Evolutionary conservation across 2,888 invertebrate species (phyloP), one percentile per base, ranked within the genome.

Genomic region (Drosophila rellima): DNA sequence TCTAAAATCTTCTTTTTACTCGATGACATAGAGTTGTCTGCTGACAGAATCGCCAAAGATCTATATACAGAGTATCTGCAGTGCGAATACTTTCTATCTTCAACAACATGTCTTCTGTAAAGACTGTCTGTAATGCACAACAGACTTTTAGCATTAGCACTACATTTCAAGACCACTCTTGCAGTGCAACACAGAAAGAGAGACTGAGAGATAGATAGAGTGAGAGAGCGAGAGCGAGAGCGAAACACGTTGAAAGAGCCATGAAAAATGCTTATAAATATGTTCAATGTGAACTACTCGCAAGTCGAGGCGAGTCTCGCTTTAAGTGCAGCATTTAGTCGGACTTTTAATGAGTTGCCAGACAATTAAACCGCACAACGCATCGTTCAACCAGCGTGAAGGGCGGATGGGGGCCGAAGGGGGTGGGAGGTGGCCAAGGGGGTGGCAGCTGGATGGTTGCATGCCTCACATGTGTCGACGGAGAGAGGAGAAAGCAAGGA

Each of bases 311-410:
- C 72, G 50, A 66, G 61, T 40, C 52, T 35, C 35, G 48, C 29
- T 31, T 64, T 79, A 77, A 78, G 77, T 72, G 74, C 69, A 69
- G 68, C 74, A 76, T 84, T 80, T 78, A 70, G 78, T 74, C 59
- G 33, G 55, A 57, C 69, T 78, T 76, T 83, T 79, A 88, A 87
- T 87, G 87, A 86, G 74, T 88, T 89, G 82, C 78, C 85, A 87
- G 82, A 79, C 89, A 83, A 85, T 85, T 88, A 81, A 86, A 63
- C 66, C 70, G 45, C 59, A 51, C 63, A 55, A 59, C 52, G 42
- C 35, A 37, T 51, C 23, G n/a, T 37, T 51, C 37, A 42, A 20
- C 11, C 6, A 3, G 10, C 7, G 10, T 2, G 42, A 11, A 11
- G 2, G 10, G 29, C 2, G 26, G 8, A 0, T 2, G 2, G 10